phyloP scores from a whole-genome alignment of 2,113 vertebrate genomes.

The Lepidothrix coronata region DNA sequence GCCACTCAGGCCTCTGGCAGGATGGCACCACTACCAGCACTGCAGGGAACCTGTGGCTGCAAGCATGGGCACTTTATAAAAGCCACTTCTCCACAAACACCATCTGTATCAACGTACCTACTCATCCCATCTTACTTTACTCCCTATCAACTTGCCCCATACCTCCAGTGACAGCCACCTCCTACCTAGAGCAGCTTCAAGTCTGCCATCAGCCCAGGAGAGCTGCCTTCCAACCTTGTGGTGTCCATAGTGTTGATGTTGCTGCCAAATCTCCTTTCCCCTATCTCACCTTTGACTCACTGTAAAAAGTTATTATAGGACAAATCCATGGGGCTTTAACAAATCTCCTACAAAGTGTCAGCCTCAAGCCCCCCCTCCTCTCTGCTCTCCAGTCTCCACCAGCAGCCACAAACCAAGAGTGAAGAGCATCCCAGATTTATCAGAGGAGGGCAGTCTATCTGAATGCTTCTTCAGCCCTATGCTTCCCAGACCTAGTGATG shows the following conservation, averaged over 20 bases:
- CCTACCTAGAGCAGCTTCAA: not conserved
- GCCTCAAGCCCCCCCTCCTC: not conserved
- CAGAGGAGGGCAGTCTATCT: not conserved
- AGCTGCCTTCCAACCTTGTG: not conserved
- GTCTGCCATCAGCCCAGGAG: not conserved
- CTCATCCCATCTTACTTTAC: not conserved
- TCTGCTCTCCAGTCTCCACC: not conserved
- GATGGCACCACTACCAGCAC: accelerated
- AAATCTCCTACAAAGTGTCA: not conserved
- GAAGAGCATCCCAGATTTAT: too few species aligned
- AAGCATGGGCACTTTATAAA: accelerated
- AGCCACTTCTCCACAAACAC: not conserved
- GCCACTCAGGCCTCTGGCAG: not conserved
- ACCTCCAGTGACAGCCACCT: not conserved
- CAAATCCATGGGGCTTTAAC: not conserved
- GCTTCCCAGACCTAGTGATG: not conserved
- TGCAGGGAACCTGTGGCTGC: not conserved
- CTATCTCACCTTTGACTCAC: not conserved
- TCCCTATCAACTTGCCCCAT: not conserved
- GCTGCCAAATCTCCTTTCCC: not conserved
- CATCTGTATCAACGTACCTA: not conserved
- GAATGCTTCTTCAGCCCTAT: not conserved
- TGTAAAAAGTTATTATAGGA: not conserved
- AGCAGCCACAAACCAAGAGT: not conserved
- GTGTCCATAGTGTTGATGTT: not conserved